These are phyloP conservation scores for Tribolium madens DNA, from an alignment of 1,140 invertebrate genomes.

Conservation along the genomic window DNA sequence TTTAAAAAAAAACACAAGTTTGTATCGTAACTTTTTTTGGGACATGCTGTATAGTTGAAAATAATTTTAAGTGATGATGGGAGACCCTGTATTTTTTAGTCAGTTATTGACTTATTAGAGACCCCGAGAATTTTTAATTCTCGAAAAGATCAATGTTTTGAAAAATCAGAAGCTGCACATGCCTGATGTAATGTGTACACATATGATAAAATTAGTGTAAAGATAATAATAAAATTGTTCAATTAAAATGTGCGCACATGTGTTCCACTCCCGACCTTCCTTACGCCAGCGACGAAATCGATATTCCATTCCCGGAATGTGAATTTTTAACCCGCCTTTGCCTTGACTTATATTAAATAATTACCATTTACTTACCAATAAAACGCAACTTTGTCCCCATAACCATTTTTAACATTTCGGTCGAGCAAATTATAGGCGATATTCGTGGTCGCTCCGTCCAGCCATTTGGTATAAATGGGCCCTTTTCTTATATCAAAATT, in stretches of 20 bases:
- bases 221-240: background rate
- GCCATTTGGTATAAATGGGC: conserved; percentile 92
- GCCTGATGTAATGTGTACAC: too few species aligned
- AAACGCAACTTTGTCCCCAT: conserved; percentile 92
- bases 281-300: background rate
- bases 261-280: background rate
- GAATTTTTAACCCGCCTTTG: conserved; percentile 2
- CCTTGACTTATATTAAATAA: background rate
- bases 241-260: background rate
- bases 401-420: conserved; percentile 86
- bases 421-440: conserved; percentile 96
- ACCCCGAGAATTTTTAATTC: too few species aligned
- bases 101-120: too few species aligned
- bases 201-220: too few species aligned
- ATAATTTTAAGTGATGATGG: too few species aligned
- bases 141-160: too few species aligned
- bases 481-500: conserved; percentile 94
- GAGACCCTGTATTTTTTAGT: too few species aligned
- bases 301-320: background rate
- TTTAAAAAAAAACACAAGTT: too few species aligned
- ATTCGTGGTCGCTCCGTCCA: conserved; percentile 95
- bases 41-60: too few species aligned
- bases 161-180: too few species aligned
- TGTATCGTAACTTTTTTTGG: too few species aligned
- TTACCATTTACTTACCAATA: conserved; percentile 83